Evolutionary conservation across 2,113 vertebrate species (phyloP).

Genomic region (Rostratula benghalensis): DNA sequence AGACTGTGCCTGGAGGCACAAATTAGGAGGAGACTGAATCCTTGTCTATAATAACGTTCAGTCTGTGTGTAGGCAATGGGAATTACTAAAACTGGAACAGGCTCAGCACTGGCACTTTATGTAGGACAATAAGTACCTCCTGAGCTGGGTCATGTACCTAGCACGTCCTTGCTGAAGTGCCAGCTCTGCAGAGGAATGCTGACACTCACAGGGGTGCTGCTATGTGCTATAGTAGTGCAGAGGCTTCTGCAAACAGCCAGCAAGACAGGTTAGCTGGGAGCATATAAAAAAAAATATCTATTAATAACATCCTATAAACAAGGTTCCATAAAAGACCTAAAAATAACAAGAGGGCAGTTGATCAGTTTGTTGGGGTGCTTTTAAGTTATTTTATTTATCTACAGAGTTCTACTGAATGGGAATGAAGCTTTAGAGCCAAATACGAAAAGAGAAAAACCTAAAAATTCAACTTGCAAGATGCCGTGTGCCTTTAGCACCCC

Average conservation of each 20-base stretch:
- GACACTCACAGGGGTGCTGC: slow-evolving; percentile 16
- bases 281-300: not conserved
- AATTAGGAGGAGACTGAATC: not conserved
- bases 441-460: not conserved
- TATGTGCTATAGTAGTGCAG: not conserved
- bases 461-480: not conserved
- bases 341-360: not conserved
- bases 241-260: slow-evolving; percentile 20
- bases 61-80: not conserved
- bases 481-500: not conserved
- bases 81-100: slow-evolving; percentile 28
- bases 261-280: slow-evolving; percentile 10
- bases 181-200: slow-evolving; percentile 38
- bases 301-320: slow-evolving; percentile 45
- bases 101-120: slow-evolving; percentile 13
- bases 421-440: not conserved
- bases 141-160: slow-evolving; percentile 13
- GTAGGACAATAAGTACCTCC: slow-evolving; percentile 31
- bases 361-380: not conserved
- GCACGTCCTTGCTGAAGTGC: slow-evolving; percentile 29
- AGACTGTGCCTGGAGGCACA: not conserved
- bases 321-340: not conserved
- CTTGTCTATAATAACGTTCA: not conserved
- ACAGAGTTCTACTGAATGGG: not conserved
- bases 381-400: not conserved